Evolutionary conservation across 1,140 invertebrate species (phyloP).

Genomic region (Brachionus paranguensis): DNA sequence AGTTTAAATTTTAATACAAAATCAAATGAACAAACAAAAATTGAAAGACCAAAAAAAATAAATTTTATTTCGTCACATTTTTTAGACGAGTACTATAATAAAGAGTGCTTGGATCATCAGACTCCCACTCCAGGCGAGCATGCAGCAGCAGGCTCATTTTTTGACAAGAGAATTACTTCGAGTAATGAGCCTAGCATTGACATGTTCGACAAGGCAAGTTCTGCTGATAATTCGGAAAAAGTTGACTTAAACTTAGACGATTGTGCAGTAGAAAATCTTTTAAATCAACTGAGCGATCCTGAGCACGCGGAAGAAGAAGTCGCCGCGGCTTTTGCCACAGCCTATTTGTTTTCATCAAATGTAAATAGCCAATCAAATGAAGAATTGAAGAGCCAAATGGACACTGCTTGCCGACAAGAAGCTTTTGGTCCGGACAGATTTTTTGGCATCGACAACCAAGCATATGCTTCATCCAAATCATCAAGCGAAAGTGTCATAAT

Average conservation of each 20-base stretch:
- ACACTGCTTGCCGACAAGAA: neutral
- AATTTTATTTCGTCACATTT: neutral
- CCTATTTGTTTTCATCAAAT: slow-evolving; percentile 7
- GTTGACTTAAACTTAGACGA: neutral
- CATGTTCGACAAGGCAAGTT: neutral
- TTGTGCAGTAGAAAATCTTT: neutral
- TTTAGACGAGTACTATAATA: neutral
- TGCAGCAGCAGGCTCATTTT: neutral
- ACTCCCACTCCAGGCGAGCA: slow-evolving; percentile 30
- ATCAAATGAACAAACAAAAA: neutral
- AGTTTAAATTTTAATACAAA: slow-evolving; percentile 1
- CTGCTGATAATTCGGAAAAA: neutral
- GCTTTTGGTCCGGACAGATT: neutral
- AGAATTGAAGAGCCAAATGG: neutral
- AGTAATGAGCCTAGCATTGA: slow-evolving; percentile 18
- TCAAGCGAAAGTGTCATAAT: neutral
- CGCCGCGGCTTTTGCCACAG: neutral
- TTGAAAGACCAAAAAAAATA: neutral
- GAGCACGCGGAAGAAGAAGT: slow-evolving; percentile 13
- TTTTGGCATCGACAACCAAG: neutral
- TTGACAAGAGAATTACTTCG: slow-evolving; percentile 22
- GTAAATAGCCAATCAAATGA: slow-evolving; percentile 26
- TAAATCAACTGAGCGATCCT: neutral
- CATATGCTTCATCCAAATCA: neutral
- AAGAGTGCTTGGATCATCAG: neutral